Base-by-base conservation (phyloP, 30 jellyfish, hydroid and myxozoan species). In the Hydractinia symbiolongicarpus region DNA sequence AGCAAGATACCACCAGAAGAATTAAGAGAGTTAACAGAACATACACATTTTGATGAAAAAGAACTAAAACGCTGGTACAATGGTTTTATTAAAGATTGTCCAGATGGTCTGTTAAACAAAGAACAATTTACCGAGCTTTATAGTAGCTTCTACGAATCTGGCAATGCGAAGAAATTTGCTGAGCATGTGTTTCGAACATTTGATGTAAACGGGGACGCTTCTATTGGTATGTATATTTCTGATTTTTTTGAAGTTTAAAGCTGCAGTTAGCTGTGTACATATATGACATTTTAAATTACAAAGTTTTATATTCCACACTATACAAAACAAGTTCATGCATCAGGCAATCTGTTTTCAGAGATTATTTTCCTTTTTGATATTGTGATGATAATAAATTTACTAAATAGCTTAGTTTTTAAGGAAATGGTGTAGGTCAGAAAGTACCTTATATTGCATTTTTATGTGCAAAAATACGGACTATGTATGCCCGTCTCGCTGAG, bases 101-200 rank as follows among this genome's bases (percentile, higher is more conserved):
- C 99, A 10, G 68, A 85, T 52, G 96, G 96, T 10, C 78, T 88
- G 19, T 53, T 93, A 72, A 93, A 79, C 84, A 80, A 79, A 55
- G 93, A 75, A 11, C 99, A 93, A 64, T 93, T 93, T 79, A 81
- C 81, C 53, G 95, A 93, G 62, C 84, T 93, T 74, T 93, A 93
- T 83, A 78, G 72, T 44, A 81, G 82, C 78, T 93, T 93, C 81
- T 93, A 93, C 88, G 90, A 84, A 20, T 79, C 95, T 3, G 84
- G 79, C 21, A 90, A 93, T 77, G 96, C 99, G 4, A 61, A 70
- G 77, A 93, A 84, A 56, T 93, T 93, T 84, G 99, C 99, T 21
- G 93, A 83, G 81, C 99, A 93, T 67, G 99, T 93, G 58, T 93
- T 93, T 67, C 81, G 99, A 51, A 93, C 99, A 13, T 93, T 93